phyloP scores from a whole-genome alignment of 2,113 vertebrate genomes.

The Petrocephalus microphthalmus region DNA sequence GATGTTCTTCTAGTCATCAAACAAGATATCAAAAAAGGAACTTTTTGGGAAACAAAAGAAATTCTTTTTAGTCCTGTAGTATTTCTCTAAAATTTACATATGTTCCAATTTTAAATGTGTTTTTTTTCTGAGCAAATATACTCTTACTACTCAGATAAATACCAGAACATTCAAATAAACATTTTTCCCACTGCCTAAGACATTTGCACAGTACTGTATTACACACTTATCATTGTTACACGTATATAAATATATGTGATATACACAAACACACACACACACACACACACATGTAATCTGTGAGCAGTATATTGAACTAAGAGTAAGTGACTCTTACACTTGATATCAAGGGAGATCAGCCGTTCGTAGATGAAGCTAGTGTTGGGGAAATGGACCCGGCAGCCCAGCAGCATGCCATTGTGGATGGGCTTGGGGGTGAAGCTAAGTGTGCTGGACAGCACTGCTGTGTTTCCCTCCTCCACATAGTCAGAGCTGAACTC shows the following conservation, averaged over 20 bases:
- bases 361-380: slow-evolving; percentile 73
- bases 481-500: slow-evolving; percentile 61
- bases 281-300: background rate
- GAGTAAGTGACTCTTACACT: slow-evolving; percentile 64
- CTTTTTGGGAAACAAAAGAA: background rate
- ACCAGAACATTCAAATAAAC: background rate
- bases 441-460: slow-evolving; percentile 68
- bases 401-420: slow-evolving; percentile 75
- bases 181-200: background rate
- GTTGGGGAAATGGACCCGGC: slow-evolving; percentile 74
- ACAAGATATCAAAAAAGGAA: background rate
- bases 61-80: background rate
- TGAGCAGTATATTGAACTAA: background rate
- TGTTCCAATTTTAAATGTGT: no score
- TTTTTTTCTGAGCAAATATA: background rate
- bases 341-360: slow-evolving; percentile 72
- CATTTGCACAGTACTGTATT: background rate
- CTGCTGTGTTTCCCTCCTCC: slow-evolving; percentile 73
- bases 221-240: background rate
- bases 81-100: background rate
- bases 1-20: background rate
- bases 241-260: background rate
- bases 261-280: no score
- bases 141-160: background rate
- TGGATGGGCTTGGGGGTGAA: slow-evolving; percentile 74